Evolutionary conservation across 53 echinoderm and acorn worm species (phyloP).

Genomic region (Temnopleurus reevesii): DNA sequence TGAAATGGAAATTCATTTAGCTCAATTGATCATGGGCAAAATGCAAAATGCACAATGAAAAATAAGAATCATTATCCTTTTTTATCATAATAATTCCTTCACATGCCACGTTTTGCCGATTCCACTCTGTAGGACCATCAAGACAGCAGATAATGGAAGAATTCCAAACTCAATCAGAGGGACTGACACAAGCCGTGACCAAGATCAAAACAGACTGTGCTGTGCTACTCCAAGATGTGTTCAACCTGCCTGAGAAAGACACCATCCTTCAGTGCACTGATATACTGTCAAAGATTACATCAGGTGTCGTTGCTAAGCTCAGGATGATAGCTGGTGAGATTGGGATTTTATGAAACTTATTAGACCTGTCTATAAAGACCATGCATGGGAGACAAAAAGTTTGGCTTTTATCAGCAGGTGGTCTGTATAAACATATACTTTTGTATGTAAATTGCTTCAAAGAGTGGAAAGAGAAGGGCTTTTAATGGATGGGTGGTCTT

Average conservation of each 20-base stretch:
- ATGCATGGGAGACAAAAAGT: no score
- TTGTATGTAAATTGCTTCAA: no score
- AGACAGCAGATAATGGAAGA: constrained; percentile 77
- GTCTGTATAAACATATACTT: no score
- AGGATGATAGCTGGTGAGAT: constrained; percentile 81
- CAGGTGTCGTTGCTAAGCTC: constrained; percentile 68
- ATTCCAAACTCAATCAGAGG: constrained; percentile 82
- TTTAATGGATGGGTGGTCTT: no score
- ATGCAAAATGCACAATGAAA: no score
- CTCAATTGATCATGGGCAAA: no score
- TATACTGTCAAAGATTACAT: constrained; percentile 78
- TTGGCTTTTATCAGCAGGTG: no score
- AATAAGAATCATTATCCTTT: no score
- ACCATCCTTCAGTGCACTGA: constrained; percentile 70
- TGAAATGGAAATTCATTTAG: no score
- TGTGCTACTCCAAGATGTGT: constrained; percentile 63
- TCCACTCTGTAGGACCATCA: constrained; percentile 76
- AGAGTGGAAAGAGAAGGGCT: no score
- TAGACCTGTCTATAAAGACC: no score
- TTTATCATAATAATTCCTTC: background rate
- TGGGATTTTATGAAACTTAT: no score
- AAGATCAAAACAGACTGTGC: constrained; percentile 64
- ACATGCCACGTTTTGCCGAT: background rate
- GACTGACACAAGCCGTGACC: constrained; percentile 67
- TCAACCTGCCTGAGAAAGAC: constrained; percentile 64